These are phyloP conservation scores for Stictonetta naevosa DNA, from an alignment of 2,113 vertebrate genomes.

Conservation along the genomic window DNA sequence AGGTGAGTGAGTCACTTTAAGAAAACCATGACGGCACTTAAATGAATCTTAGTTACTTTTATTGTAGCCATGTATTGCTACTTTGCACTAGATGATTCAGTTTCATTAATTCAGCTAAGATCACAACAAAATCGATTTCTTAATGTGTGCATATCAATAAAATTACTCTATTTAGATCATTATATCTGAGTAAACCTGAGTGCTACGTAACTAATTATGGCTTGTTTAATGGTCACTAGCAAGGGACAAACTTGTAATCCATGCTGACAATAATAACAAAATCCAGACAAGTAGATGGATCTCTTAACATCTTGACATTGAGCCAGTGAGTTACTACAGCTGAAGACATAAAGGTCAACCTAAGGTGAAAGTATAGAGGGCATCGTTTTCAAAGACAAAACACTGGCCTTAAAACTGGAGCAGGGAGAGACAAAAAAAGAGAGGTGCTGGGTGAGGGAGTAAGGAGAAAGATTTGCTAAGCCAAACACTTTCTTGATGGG, in stretches of 20 bases:
- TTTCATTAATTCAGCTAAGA: neutral
- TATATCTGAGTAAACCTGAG: neutral
- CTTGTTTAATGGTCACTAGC: neutral
- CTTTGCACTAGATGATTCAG: neutral
- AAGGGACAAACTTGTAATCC: neutral
- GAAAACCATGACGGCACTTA: neutral
- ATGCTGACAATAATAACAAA: neutral
- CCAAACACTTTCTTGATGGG: neutral
- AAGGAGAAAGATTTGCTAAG: neutral
- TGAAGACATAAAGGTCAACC: neutral
- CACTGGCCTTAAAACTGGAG: neutral
- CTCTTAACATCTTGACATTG: neutral
- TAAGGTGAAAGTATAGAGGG: neutral
- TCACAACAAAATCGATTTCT: neutral
- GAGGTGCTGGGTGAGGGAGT: accelerated
- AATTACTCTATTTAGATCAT: neutral
- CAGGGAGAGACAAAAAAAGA: neutral
- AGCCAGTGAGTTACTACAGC: neutral
- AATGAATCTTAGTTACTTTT: neutral
- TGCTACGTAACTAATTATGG: neutral
- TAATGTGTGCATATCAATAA: neutral
- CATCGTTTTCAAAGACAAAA: neutral
- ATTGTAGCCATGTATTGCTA: neutral
- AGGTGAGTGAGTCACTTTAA: neutral
- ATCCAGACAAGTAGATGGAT: neutral